A percentile compares a stretch with the other conserved stretches of the same genome.
Conservation (phyloP, 2,113 vertebrate genomes). For the Polyodon spathula region DNA sequence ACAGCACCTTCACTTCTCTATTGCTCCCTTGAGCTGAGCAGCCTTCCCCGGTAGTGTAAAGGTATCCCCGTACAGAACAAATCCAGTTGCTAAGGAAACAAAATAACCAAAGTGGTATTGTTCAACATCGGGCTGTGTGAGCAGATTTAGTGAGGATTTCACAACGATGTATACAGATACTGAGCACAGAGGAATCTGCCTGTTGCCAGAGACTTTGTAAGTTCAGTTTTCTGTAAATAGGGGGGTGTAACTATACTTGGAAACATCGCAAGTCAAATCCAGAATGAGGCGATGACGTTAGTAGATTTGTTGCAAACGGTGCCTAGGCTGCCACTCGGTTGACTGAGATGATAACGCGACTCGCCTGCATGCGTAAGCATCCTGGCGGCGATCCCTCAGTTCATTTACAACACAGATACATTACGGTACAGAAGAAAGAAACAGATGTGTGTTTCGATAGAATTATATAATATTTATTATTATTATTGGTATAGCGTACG, state of each 20-base stretch:
- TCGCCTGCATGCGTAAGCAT: too few species aligned
- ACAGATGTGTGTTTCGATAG: too few species aligned
- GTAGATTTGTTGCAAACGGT: constrained; percentile 65
- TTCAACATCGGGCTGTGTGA: constrained; percentile 25
- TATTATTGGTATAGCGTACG: too few species aligned
- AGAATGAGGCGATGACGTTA: constrained; percentile 81
- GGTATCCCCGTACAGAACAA: constrained; percentile 34
- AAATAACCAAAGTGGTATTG: constrained; percentile 38
- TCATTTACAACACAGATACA: too few species aligned
- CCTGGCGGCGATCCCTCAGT: too few species aligned
- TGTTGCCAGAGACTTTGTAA: constrained; percentile 47
- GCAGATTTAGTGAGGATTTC: constrained; percentile 12
- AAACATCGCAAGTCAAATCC: constrained; percentile 59
- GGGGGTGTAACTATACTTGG: constrained; percentile 49
- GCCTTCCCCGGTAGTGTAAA: too few species aligned
- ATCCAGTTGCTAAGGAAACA: constrained; percentile 38
- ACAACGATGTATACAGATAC: constrained; percentile 3
- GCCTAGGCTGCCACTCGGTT: constrained; percentile 62
- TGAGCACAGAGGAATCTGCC: constrained; percentile 10
- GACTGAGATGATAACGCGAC: constrained; percentile 63
- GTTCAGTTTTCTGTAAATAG: constrained; percentile 69
- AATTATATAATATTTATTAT: too few species aligned
- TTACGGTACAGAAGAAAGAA: too few species aligned
- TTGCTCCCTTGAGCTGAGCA: constrained; percentile 16
- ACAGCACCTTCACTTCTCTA: constrained; percentile 34